These are phyloP conservation scores for Caenorhabditis afra DNA, from an alignment of 2,888 invertebrate species.

Conservation along the genomic window DNA sequence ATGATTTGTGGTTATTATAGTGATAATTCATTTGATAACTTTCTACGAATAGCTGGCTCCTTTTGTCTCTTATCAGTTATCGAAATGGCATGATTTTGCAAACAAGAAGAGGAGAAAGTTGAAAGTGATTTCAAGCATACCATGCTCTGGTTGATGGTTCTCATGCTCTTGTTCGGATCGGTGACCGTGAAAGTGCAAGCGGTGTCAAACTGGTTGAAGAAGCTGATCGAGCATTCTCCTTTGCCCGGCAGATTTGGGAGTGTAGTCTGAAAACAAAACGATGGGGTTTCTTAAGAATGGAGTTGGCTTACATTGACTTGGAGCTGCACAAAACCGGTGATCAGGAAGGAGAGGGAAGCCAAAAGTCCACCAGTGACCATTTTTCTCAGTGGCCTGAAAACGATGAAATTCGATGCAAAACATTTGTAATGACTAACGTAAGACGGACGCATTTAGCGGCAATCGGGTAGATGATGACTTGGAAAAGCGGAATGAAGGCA, in stretches of 20 bases:
- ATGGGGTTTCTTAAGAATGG: not conserved
- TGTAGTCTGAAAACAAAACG: constrained; percentile 65
- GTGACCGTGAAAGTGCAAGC: constrained; percentile 36
- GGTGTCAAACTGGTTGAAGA: constrained; percentile 70
- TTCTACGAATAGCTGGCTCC: constrained; percentile 7
- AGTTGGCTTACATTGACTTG: constrained; percentile 77
- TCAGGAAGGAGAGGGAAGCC: constrained; percentile 89
- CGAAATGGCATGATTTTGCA: constrained; percentile 40
- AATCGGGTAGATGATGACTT: constrained; percentile 80
- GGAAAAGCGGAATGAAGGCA: constrained; percentile 82
- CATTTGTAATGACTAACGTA: constrained; percentile 59
- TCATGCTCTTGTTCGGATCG: constrained; percentile 18
- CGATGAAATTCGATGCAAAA: too few species aligned
- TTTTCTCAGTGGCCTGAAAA: constrained; percentile 85
- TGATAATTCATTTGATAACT: constrained; percentile 30
- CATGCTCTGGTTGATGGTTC: constrained; percentile 15
- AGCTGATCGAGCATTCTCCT: constrained; percentile 66
- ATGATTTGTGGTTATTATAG: constrained; percentile 4
- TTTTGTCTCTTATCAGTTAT: constrained; percentile 19
- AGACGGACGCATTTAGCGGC: constrained; percentile 63
- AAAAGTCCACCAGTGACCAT: constrained; percentile 91
- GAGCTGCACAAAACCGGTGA: constrained; percentile 87
- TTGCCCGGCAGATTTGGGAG: constrained; percentile 67
- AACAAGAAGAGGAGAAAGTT: constrained; percentile 8
- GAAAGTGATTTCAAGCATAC: constrained; percentile 16